Evolutionary conservation across 2,113 vertebrate genomes (phyloP).

Genomic region (Balaeniceps rex): DNA sequence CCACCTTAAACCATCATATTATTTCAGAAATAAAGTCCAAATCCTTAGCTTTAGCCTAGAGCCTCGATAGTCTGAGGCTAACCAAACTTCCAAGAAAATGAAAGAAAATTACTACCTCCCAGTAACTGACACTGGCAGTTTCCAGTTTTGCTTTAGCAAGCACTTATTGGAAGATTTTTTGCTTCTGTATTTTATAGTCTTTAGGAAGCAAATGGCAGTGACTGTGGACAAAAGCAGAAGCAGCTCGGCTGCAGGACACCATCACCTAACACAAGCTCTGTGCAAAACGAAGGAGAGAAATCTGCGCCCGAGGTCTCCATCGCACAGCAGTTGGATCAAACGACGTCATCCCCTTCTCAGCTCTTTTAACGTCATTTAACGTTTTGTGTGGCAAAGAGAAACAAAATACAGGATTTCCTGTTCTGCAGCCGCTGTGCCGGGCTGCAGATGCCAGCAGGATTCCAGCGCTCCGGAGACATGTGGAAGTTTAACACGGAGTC

Average conservation of each 20-base stretch:
- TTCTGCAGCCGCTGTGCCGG: background rate
- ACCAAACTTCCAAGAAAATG: slow-evolving; percentile 7
- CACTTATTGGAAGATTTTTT: background rate
- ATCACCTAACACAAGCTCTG: background rate
- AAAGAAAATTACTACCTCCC: slow-evolving; percentile 25
- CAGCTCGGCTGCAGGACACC: background rate
- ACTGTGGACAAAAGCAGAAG: background rate
- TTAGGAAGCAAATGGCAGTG: background rate
- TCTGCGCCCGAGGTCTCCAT: rapidly evolving
- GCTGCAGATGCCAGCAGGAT: slow-evolving; percentile 19
- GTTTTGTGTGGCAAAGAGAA: background rate
- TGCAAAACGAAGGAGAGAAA: background rate
- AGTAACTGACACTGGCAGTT: background rate
- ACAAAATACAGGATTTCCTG: slow-evolving; percentile 60
- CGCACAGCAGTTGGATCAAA: background rate
- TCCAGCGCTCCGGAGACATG: background rate
- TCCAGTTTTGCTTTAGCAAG: background rate
- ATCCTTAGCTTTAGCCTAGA: background rate
- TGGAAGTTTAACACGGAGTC: background rate
- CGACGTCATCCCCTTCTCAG: slow-evolving; percentile 1
- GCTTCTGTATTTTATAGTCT: background rate
- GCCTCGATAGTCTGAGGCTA: background rate
- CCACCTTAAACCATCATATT: background rate
- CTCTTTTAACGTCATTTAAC: background rate
- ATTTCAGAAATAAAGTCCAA: background rate